Conservation (phyloP, 2,113 vertebrate genomes). For the Columba livia region DNA sequence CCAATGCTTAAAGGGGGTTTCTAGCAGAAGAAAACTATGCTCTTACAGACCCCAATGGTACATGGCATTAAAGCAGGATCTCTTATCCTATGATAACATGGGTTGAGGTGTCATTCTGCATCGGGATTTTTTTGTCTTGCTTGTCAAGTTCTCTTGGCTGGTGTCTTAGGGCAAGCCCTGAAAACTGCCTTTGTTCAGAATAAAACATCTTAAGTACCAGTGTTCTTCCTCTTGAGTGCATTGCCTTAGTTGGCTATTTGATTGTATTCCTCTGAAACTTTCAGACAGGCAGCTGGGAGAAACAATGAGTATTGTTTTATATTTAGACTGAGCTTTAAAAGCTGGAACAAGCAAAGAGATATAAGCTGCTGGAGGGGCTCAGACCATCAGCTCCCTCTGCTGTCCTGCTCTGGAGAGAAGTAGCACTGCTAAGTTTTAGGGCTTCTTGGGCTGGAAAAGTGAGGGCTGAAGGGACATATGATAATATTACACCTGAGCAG, state of each 20-base stretch:
- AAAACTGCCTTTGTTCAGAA: background rate
- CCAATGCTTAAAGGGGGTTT: background rate
- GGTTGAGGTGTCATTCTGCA: rapidly evolving
- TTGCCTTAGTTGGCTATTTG: constrained; percentile 35
- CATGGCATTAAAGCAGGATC: background rate
- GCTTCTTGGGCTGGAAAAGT: background rate
- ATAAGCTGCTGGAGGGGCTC: constrained; percentile 13
- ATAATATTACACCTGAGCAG: background rate
- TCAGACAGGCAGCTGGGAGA: background rate
- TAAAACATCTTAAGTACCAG: background rate
- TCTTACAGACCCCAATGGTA: background rate
- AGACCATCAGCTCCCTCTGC: constrained; percentile 58
- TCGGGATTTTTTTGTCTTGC: background rate
- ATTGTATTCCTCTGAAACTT: background rate
- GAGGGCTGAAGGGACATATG: background rate
- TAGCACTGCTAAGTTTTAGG: background rate
- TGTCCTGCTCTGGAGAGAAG: background rate
- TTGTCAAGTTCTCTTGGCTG: background rate
- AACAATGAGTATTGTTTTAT: constrained; percentile 41
- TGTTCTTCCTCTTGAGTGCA: background rate
- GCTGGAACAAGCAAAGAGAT: background rate
- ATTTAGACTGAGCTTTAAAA: background rate
- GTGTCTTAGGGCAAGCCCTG: background rate
- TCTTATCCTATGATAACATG: background rate
- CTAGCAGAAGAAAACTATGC: background rate